phyloP scores from a whole-genome alignment of 2,113 vertebrate species.

The Sprattus sprattus region DNA sequence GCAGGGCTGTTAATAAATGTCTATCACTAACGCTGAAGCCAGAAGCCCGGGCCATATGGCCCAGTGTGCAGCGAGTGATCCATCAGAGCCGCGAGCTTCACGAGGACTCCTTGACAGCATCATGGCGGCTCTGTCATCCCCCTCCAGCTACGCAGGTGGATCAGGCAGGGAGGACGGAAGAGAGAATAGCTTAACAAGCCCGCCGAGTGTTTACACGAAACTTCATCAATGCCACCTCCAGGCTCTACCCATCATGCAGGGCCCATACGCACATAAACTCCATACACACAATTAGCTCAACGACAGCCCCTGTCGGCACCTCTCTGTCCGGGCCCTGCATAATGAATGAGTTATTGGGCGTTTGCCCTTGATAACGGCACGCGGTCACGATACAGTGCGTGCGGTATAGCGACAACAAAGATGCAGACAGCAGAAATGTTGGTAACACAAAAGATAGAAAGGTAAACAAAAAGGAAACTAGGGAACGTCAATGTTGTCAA shows the following conservation, averaged over 20 bases:
- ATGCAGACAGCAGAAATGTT: neutral
- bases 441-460: neutral
- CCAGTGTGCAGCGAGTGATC: neutral
- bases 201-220: neutral
- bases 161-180: neutral
- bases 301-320: conserved; percentile 1
- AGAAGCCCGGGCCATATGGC: neutral
- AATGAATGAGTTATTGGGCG: neutral
- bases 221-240: neutral
- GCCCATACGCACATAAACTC: neutral
- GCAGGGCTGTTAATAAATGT: neutral
- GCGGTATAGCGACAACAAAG: neutral
- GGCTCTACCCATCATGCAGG: neutral
- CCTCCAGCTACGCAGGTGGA: neutral
- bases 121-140: neutral
- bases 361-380: neutral
- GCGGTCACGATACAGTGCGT: neutral
- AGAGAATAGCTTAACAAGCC: neutral
- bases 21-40: neutral
- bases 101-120: neutral
- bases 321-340: neutral
- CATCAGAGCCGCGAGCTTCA: neutral
- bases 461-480: neutral
- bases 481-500: neutral
- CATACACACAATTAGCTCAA: neutral